Evolutionary conservation across 2,797 vertebrate species (phyloP), one percentile per base, ranked within the genome.

Genomic region (Myotis pilosus): DNA sequence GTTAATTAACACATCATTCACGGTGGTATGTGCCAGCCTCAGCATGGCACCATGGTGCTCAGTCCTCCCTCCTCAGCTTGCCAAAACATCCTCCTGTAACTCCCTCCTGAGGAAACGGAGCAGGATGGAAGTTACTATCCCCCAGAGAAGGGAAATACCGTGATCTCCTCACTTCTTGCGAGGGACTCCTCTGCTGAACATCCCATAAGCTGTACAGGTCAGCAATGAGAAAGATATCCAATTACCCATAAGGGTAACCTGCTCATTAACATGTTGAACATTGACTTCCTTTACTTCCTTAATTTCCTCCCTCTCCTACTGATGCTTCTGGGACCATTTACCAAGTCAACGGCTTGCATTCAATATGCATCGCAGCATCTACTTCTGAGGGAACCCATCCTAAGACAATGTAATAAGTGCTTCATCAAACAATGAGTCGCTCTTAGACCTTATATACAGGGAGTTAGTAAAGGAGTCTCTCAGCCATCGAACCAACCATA

Each of bases 21-120:
- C 0, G 2, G 12, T 15, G n/a, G 4, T 0, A 2, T 2, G n/a
- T 36, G 20, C 12, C 64, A 15, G n/a, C 16, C 9, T 60, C 41
- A 22, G n/a, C 9, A 19, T 6, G 25, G 33, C 9, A 4, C 23
- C 15, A 8, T 2, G 13, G 22, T 20, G 9, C 19, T 64, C 9
- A 11, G 64, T 25, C 53, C 1, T 19, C 33, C 30, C 38, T 53
- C 38, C 23, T 94, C 1, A 3, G 7, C n/a, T 66, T 62, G 15
- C 13, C 20, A 82, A 47, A 2, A 11, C 23, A 33, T 25, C 30
- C 7, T 57, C 69, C 12, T 87, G 3, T 0, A 55, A 38, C 68
- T 4, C 36, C 25, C 28, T 55, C n/a, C 6, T 72, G 12, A 85
- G 11, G 82, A 53, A 53, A 47, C 23, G 36, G 87, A 83, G 23